These are phyloP conservation scores for Oostethus manadensis DNA, from an alignment of 2,113 vertebrate genomes.

Conservation along the genomic window DNA sequence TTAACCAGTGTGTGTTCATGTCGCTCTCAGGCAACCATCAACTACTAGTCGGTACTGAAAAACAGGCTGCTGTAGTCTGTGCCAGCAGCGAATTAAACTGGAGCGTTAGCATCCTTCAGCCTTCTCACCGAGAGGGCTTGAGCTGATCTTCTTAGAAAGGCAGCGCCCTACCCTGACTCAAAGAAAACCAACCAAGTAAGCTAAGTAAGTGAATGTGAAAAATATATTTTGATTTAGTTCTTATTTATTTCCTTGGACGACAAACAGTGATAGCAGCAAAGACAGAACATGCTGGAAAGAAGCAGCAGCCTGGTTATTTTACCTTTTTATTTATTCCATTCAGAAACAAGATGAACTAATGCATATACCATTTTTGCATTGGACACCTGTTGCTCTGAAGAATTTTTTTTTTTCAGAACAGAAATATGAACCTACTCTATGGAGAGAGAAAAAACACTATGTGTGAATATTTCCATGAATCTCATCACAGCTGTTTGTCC, in stretches of 20 bases:
- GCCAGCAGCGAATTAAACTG: slow-evolving; percentile 34
- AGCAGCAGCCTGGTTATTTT: slow-evolving; percentile 24
- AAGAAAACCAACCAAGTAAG: slow-evolving; percentile 67
- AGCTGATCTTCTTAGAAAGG: slow-evolving; percentile 39
- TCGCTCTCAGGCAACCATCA: slow-evolving; percentile 45
- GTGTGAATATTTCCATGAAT: slow-evolving; percentile 52
- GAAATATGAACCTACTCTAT: slow-evolving; percentile 54
- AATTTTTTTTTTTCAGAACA: slow-evolving; percentile 35
- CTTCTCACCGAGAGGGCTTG: slow-evolving; percentile 16
- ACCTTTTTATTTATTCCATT: slow-evolving; percentile 37
- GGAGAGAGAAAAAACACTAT: slow-evolving; percentile 35
- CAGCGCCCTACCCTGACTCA: slow-evolving; percentile 50
- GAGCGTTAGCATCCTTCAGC: slow-evolving; percentile 37
- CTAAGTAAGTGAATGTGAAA: slow-evolving; percentile 75
- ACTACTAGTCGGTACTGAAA: slow-evolving; percentile 28
- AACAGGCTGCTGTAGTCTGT: slow-evolving; percentile 26
- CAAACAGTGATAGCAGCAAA: slow-evolving; percentile 43
- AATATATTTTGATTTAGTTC: slow-evolving; percentile 67
- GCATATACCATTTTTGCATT: slow-evolving; percentile 40
- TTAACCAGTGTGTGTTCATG: slow-evolving; percentile 31
- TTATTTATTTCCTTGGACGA: slow-evolving; percentile 57
- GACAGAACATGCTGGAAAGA: slow-evolving; percentile 22
- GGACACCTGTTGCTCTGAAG: slow-evolving; percentile 56
- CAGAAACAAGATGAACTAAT: slow-evolving; percentile 54
- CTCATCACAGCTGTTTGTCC: slow-evolving; percentile 55